Conservation (phyloP, 1,140 invertebrate species). For the Drosophila auraria region DNA sequence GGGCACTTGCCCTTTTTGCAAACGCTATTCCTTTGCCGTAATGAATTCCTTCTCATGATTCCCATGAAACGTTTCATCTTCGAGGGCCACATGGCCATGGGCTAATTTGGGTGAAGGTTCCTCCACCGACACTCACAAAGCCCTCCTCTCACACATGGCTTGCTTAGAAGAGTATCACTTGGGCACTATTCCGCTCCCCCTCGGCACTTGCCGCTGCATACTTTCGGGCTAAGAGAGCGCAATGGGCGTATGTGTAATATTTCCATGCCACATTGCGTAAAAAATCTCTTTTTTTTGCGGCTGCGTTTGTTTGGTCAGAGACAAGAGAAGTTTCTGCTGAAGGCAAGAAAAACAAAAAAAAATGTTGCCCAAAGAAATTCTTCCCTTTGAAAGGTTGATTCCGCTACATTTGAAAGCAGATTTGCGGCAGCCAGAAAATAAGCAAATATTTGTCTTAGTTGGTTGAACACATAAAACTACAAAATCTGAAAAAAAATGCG, state of each 20-base stretch:
- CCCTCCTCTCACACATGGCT: constrained; percentile 32
- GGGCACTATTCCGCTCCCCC: not conserved
- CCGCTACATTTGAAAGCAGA: constrained; percentile 50
- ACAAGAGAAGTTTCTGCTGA: constrained; percentile 16
- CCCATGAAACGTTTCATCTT: constrained; percentile 52
- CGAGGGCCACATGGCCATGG: constrained; percentile 45
- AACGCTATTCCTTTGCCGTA: constrained; percentile 12
- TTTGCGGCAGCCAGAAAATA: constrained; percentile 25
- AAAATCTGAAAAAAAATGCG: not conserved
- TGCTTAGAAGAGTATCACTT: constrained; percentile 31
- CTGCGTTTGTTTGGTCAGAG: constrained; percentile 31
- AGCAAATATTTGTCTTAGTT: constrained; percentile 41
- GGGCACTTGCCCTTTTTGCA: constrained; percentile 24
- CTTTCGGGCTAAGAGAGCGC: constrained; percentile 37
- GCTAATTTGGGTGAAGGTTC: constrained; percentile 54
- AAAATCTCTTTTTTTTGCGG: constrained; percentile 16
- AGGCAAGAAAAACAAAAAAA: constrained; percentile 7
- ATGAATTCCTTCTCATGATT: constrained; percentile 49
- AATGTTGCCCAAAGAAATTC: constrained; percentile 15
- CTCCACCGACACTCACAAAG: constrained; percentile 35
- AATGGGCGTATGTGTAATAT: constrained; percentile 52
- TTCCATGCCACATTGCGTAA: constrained; percentile 49
- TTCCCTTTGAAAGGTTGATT: constrained; percentile 31
- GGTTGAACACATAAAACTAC: constrained; percentile 8
- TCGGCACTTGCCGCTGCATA: constrained; percentile 29